Percentiles rank a stretch among this genome's conserved stretches.
Conservation (phyloP, 1,140 invertebrate species). For the Cydia fagiglandana region DNA sequence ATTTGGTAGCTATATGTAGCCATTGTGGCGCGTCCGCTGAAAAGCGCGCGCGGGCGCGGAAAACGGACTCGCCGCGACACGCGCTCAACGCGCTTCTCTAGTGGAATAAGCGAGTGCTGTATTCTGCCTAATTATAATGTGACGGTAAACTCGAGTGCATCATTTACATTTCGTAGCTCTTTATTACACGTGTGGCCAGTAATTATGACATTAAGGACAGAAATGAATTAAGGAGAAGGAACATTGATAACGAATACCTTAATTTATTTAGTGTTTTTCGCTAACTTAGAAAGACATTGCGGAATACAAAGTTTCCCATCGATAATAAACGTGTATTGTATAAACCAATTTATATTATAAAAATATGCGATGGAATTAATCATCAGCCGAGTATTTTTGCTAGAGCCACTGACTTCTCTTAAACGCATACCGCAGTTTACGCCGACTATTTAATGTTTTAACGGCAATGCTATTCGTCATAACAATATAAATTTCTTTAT, state of each 20-base stretch:
- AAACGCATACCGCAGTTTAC: not conserved
- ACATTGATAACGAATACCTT: too few species aligned
- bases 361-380: too few species aligned
- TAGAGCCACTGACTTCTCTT: not conserved
- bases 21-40: conserved; percentile 62
- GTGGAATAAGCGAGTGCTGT: conserved; percentile 33
- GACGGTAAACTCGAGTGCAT: not conserved
- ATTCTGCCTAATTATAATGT: conserved; percentile 27
- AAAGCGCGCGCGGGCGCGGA: conserved; percentile 43
- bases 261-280: too few species aligned
- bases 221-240: not conserved
- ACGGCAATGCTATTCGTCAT: conserved; percentile 46
- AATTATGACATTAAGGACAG: not conserved
- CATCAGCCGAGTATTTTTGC: too few species aligned
- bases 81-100: conserved; percentile 16
- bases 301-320: too few species aligned
- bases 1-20: conserved; percentile 66
- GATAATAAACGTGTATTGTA: too few species aligned
- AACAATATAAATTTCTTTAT: conserved; percentile 18
- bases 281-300: not conserved
- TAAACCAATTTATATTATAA: too few species aligned
- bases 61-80: conserved; percentile 16
- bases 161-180: not conserved
- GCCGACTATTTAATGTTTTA: conserved; percentile 41
- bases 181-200: not conserved